Base-by-base conservation (phyloP, 23 tunicate species). In the Botrylloides violaceus region DNA sequence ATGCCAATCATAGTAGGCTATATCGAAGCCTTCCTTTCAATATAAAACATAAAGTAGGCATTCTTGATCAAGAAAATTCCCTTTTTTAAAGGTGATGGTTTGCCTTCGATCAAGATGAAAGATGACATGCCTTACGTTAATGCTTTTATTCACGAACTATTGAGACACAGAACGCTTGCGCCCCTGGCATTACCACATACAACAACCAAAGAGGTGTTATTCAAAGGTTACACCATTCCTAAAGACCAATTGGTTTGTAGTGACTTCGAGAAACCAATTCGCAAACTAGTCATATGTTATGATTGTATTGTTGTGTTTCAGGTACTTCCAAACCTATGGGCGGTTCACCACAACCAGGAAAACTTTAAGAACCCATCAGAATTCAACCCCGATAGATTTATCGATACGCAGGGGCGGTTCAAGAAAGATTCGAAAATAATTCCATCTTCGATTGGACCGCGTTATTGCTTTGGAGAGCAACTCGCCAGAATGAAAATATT, bases 61-160 rank as follows among this genome's bases (percentile, higher is more conserved):
- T n/a, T n/a, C n/a, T n/a, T n/a, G n/a, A n/a, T n/a, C n/a, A n/a
- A n/a, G n/a, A n/a, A n/a, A n/a, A n/a, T n/a, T n/a, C n/a, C n/a
- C n/a, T n/a, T n/a, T 63, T 25, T 4, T 58, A 28, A 4, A 58
- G 62, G 62, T 5, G 23, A 28, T 4, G 62, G 62, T 23, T 28
- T 58, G 23, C 73, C 73, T 66, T 70, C 75, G 25, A 70, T 70
- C 59, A 36, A 24, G 7, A 37, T 34, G 27, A 70, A 70, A 70
- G 75, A 70, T 9, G 58, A 37, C 4, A 70, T 70, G 75, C 59
- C 75, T 20, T 70, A 38, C 75, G 49, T 59, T 6, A 24, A 20
- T n/a, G 75, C 75, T 1, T 70, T 70, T 39, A 38, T 70, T 39
- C 75, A 70, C 22, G 75, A 70, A 70, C 33, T 70, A 12, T 32